Conservation (phyloP, 30 jellyfish, hydroid and myxozoan genomes). For the Haliclystus octoradiatus region DNA sequence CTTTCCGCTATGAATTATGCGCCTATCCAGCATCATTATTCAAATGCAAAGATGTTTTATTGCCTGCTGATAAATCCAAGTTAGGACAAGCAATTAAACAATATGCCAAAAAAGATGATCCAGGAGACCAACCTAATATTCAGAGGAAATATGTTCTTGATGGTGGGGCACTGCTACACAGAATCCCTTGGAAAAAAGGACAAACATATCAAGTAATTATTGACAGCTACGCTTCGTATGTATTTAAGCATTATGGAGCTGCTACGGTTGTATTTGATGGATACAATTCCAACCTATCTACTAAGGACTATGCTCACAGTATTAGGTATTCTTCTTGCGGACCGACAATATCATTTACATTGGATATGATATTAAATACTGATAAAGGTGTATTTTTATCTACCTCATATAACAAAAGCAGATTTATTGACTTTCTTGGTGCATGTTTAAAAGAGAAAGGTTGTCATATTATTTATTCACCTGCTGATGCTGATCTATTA, state of each 20-base stretch:
- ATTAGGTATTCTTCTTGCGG: not conserved
- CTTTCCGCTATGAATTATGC: constrained; percentile 19
- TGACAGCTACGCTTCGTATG: constrained; percentile 19
- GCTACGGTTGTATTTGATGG: constrained; percentile 18
- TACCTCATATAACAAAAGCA: constrained; percentile 10
- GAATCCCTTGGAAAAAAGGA: constrained; percentile 16
- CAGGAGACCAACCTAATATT: constrained; percentile 6
- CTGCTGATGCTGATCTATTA: constrained; percentile 28
- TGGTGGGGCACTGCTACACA: constrained; percentile 23
- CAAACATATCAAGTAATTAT: constrained; percentile 13
- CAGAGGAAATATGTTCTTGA: constrained; percentile 10
- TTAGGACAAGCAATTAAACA: constrained; percentile 12
- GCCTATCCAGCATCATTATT: constrained; percentile 14
- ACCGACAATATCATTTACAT: constrained; percentile 4
- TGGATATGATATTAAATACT: constrained; percentile 16
- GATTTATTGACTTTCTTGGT: constrained; percentile 8
- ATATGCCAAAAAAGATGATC: too few relatives aligned
- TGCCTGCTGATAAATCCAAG: constrained; percentile 10
- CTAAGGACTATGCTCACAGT: constrained; percentile 25
- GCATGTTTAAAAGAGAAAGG: constrained; percentile 8
- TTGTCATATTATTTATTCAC: constrained; percentile 5
- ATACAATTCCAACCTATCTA: constrained; percentile 9
- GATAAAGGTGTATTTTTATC: constrained; percentile 21
- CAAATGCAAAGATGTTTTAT: constrained; percentile 1
- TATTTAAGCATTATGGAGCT: not conserved